Base-by-base conservation (phyloP, 2,113 vertebrate species). In the Tenrec ecaudatus region DNA sequence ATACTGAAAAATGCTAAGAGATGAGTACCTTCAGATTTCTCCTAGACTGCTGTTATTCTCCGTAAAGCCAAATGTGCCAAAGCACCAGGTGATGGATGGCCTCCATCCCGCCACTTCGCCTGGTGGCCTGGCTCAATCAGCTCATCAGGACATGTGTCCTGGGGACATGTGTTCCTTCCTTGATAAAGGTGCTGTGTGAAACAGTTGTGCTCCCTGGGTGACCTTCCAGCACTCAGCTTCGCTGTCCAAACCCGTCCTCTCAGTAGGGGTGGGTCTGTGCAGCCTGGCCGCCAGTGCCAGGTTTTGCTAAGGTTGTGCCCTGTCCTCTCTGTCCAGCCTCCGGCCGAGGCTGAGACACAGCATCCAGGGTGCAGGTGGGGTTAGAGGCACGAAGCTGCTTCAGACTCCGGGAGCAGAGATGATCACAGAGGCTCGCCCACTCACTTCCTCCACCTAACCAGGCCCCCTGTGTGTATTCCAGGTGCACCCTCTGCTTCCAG, bases 401-500 rank as follows among this genome's bases (percentile, higher is more conserved):
- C 10, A 0, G 3, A 40, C 58, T 14, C 62, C 15, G 6, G 23
- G 27, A 53, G 62, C 69, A 77, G 69, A 87, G 25, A 16, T 17
- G 33, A 2, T 15, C 4, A 29, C 29, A 36, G 69, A 71, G 16
- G 3, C 22, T 19, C 19, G 33, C 33, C 19, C 20, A 4, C 7
- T 20, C 36, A 27, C 71, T 19, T 20, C 14, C 20, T 0, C 40
- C 7, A 0, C 1, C 5, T 88, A 22, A 89, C 73, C 1, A 8
- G 29, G 4, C 19, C 57, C 14, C 29, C 82, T 76, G 71, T 81
- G 58, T 53, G 14, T 86, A 33, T 60, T 87, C 73, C 98, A 99
- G 99, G 98, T 99, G 33, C 97, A 97, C 78, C 99, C 99, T 12
- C 53, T 99, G 89, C 97, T 98, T 40, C 98, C 98, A 2, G 98